Percentiles rank a stretch among this genome's conserved stretches.
phyloP scores from a whole-genome alignment of 2,797 vertebrate genomes.

The Forpus xanthops region DNA sequence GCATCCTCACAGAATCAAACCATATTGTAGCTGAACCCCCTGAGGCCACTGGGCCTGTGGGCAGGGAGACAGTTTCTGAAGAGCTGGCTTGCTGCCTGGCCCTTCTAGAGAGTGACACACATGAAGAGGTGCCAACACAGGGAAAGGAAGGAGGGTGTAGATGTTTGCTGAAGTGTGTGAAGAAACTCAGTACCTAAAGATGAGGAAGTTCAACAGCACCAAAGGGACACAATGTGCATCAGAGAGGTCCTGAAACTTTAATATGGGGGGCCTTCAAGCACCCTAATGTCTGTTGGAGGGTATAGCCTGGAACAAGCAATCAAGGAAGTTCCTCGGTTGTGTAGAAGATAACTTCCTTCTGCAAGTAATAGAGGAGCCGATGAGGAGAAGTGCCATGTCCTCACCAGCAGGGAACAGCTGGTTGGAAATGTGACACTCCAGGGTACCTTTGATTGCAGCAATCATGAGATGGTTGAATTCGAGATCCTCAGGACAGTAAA shows the following conservation, averaged over 20 bases:
- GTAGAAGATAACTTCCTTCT: no score
- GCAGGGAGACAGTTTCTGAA: background rate
- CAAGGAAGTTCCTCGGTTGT: no score
- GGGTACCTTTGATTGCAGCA: no score
- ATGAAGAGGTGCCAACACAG: background rate
- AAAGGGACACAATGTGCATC: background rate
- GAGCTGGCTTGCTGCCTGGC: background rate
- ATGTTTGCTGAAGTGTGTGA: background rate
- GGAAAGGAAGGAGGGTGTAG: background rate
- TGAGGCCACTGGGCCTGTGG: background rate
- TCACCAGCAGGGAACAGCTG: no score
- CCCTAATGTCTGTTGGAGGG: no score
- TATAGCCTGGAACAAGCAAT: no score
- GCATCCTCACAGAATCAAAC: background rate
- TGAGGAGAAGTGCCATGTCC: no score
- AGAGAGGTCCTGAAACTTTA: constrained; percentile 27
- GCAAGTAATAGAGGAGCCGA: no score
- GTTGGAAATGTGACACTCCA: no score
- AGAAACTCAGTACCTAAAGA: background rate
- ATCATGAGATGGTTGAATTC: no score
- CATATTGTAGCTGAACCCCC: rapidly evolving
- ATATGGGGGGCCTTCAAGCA: background rate
- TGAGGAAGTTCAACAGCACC: background rate
- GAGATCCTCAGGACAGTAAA: no score
- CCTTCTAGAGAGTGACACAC: background rate